phyloP scores from a whole-genome alignment of 2,888 invertebrate species.

The Margaritifera margaritifera region DNA sequence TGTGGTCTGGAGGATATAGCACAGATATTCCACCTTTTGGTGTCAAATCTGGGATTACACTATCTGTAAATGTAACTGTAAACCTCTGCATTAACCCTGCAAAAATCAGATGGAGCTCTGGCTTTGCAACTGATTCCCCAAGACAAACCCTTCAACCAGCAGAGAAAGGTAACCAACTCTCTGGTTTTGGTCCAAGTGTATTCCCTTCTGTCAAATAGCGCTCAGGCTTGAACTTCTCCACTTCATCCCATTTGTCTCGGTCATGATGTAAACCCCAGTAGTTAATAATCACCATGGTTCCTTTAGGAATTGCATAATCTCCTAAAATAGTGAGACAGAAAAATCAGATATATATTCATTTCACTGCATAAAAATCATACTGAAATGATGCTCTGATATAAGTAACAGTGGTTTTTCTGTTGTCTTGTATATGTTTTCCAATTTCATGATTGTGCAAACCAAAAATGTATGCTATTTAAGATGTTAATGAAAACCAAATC shows the following conservation, averaged over 20 bases:
- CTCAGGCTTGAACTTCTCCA: constrained; percentile 12
- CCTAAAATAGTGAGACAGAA: background rate
- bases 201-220: constrained; percentile 15
- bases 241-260: constrained; percentile 22
- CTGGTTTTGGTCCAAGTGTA: constrained; percentile 12
- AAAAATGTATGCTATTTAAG: too few relatives aligned
- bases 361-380: too few relatives aligned
- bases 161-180: constrained; percentile 22
- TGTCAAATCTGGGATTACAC: constrained; percentile 20
- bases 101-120: constrained; percentile 20
- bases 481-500: too few relatives aligned
- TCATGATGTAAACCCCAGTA: constrained; percentile 26
- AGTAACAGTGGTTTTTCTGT: too few relatives aligned
- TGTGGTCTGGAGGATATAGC: constrained; percentile 16
- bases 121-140: constrained; percentile 27
- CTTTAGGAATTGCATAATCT: constrained; percentile 15
- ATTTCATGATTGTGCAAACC: too few relatives aligned
- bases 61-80: constrained; percentile 33
- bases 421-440: too few relatives aligned
- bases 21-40: constrained; percentile 3
- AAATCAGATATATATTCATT: background rate
- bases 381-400: too few relatives aligned
- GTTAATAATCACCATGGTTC: constrained; percentile 19
- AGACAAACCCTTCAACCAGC: constrained; percentile 30
- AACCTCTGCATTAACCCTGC: constrained; percentile 39